A percentile compares a stretch with the other conserved stretches of the same genome.
Evolutionary conservation across 2,797 vertebrate genomes (phyloP).

Genomic region (Helostoma temminkii): DNA sequence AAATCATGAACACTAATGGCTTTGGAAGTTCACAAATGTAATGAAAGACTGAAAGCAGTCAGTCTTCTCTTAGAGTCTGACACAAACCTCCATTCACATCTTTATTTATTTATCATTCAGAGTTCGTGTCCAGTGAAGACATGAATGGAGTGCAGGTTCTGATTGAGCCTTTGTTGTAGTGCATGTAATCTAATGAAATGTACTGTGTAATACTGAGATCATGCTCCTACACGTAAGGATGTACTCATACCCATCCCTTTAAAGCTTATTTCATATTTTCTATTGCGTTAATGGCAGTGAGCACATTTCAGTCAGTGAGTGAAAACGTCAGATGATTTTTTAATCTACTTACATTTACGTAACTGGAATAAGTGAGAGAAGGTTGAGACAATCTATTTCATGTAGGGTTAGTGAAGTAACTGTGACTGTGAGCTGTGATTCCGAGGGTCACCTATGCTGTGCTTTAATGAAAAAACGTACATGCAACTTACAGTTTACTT

Average conservation of each 20-base stretch:
- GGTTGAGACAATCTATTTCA: too few species aligned
- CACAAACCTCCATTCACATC: neutral
- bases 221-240: neutral
- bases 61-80: neutral
- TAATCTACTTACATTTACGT: too few species aligned
- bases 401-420: too few species aligned
- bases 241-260: neutral
- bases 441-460: too few species aligned
- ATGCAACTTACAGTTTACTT: too few species aligned
- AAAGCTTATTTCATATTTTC: neutral
- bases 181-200: conserved; percentile 3
- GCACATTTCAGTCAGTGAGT: too few species aligned
- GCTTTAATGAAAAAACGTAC: too few species aligned
- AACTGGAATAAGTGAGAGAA: too few species aligned
- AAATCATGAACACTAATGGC: neutral
- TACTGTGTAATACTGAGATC: conserved; percentile 19
- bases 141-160: neutral
- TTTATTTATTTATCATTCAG: conserved; percentile 5
- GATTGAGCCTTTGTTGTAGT: neutral
- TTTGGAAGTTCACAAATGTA: neutral
- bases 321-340: too few species aligned
- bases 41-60: neutral
- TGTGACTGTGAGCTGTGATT: too few species aligned
- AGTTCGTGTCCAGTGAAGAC: neutral
- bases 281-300: too few species aligned